A percentile compares a stretch with the other conserved stretches of the same genome.
These are phyloP conservation scores for Cossypha caffra DNA, from an alignment of 2,797 vertebrate genomes.

Conservation along the genomic window DNA sequence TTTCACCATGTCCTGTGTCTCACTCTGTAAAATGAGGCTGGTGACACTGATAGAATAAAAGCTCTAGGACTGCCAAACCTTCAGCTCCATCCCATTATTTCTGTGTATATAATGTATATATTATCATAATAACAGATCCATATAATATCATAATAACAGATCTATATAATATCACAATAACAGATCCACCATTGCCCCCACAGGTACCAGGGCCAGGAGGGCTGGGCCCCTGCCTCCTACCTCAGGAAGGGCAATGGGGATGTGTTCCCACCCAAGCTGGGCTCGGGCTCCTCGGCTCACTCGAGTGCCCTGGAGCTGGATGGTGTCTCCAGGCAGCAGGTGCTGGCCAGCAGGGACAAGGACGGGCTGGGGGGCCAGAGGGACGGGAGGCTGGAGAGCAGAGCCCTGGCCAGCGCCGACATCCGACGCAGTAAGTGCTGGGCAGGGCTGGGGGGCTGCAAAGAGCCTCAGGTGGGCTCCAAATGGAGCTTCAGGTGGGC, in stretches of 20 bases:
- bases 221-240: constrained; percentile 98
- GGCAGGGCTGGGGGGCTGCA: rapidly evolving
- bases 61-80: no score
- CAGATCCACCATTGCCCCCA: not conserved
- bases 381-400: constrained; percentile 66
- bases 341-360: constrained; percentile 73
- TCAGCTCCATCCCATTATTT: no score
- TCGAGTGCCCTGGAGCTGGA: constrained; percentile 88
- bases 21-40: no score
- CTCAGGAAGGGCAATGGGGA: constrained; percentile 88
- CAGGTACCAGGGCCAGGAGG: constrained; percentile 94
- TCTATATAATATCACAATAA: no score
- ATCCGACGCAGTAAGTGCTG: constrained; percentile 80
- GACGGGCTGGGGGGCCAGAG: constrained; percentile 73
- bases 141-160: no score
- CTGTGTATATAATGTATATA: no score
- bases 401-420: constrained; percentile 59
- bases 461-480: not conserved
- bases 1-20: no score
- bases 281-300: constrained; percentile 79
- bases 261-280: constrained; percentile 82
- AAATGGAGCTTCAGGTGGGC: not conserved
- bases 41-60: no score
- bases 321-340: constrained; percentile 83
- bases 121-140: no score